Conservation (phyloP, 1,140 invertebrate species). For the Chironomus striatipennis region DNA sequence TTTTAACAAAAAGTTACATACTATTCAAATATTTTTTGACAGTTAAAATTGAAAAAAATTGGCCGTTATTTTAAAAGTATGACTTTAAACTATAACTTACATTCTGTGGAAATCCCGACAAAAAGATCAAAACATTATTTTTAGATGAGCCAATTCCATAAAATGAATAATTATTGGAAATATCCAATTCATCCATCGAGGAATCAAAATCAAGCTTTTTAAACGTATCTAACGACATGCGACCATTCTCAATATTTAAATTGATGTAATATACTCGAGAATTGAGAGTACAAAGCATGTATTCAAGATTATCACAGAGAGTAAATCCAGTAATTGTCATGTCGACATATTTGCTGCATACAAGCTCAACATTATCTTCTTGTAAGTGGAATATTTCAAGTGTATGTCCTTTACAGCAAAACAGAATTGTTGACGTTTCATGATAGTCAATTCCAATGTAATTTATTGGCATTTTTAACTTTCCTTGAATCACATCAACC, state of each 20-base stretch:
- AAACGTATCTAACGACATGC: not conserved
- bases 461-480: not conserved
- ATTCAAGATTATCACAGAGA: not conserved
- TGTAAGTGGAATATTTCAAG: not conserved
- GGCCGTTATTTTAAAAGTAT: no score
- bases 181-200: not conserved
- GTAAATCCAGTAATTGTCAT: not conserved
- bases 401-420: not conserved
- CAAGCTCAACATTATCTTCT: not conserved
- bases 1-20: no score
- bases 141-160: not conserved
- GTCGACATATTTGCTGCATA: not conserved
- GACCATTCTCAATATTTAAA: not conserved
- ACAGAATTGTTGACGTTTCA: not conserved
- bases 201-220: not conserved
- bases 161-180: not conserved
- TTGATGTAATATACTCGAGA: not conserved
- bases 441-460: not conserved
- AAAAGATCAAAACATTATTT: not conserved
- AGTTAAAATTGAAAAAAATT: no score
- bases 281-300: not conserved
- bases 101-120: not conserved
- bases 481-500: not conserved
- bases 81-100: not conserved
- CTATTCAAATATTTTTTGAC: no score